Evolutionary conservation across 1,140 invertebrate genomes (phyloP).

Genomic region (Aphidius ervi): DNA sequence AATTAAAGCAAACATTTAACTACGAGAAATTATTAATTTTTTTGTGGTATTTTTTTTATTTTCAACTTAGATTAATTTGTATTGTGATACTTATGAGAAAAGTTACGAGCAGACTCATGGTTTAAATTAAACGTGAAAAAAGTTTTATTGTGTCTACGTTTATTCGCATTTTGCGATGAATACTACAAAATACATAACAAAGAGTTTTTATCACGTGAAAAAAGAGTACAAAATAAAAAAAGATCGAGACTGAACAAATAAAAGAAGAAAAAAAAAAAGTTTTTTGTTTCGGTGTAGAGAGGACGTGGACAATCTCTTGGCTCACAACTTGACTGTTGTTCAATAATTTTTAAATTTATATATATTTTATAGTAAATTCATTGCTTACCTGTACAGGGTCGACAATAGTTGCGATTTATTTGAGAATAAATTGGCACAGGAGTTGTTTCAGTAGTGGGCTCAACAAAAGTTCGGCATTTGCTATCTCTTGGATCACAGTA

Average conservation of each 20-base stretch:
- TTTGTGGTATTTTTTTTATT: too few relatives aligned
- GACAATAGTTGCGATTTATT: conserved; percentile 57
- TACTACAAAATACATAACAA: background rate
- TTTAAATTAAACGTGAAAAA: conserved; percentile 15
- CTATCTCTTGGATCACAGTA: conserved; percentile 56
- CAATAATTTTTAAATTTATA: too few relatives aligned
- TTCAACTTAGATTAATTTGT: too few relatives aligned
- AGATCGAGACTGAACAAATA: too few relatives aligned
- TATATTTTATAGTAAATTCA: background rate
- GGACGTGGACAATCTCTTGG: too few relatives aligned
- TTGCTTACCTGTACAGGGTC: conserved; percentile 56
- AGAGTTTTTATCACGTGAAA: conserved; percentile 16
- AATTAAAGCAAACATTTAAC: too few relatives aligned
- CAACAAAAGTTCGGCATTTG: conserved; percentile 46
- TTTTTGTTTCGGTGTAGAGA: background rate
- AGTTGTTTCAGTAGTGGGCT: conserved; percentile 43
- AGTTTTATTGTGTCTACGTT: conserved; percentile 11
- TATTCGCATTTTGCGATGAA: background rate
- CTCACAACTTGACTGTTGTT: too few relatives aligned
- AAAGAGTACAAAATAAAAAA: conserved; percentile 1
- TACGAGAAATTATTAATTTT: too few relatives aligned
- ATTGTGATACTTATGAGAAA: too few relatives aligned
- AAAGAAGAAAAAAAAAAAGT: background rate
- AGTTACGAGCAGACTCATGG: background rate
- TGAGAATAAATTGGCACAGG: conserved; percentile 54